Percentiles rank a stretch among this genome's conserved stretches.
phyloP scores from a whole-genome alignment of 2,113 vertebrate species.

The Apus apus region DNA sequence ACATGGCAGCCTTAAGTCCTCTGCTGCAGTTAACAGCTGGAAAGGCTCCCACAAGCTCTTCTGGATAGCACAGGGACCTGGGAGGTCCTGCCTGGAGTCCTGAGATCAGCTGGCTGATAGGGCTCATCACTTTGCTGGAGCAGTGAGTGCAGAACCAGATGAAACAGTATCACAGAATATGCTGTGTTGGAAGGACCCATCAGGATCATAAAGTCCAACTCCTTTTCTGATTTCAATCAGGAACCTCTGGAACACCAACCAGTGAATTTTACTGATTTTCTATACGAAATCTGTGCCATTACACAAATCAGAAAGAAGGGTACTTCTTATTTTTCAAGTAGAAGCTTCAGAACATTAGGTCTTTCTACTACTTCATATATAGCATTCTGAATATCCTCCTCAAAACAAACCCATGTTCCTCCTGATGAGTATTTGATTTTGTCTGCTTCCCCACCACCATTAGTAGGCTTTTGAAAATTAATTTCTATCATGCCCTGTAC shows the following conservation, averaged over 20 bases:
- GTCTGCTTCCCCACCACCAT: conserved; percentile 89
- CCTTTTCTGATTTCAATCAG: background rate
- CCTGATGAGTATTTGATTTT: conserved; percentile 74
- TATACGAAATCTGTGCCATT: background rate
- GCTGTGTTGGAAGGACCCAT: too few relatives aligned
- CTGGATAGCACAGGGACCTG: background rate
- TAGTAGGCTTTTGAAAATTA: conserved; percentile 90
- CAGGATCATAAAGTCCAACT: too few relatives aligned
- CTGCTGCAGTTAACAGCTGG: background rate
- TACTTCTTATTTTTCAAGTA: background rate
- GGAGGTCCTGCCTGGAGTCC: too few relatives aligned
- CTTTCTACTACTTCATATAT: background rate
- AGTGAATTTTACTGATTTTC: background rate
- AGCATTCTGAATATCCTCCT: conserved; percentile 50
- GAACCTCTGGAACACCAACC: background rate
- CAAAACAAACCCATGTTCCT: conserved; percentile 73
- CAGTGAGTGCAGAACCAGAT: background rate
- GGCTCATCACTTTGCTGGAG: background rate
- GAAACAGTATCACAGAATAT: background rate
- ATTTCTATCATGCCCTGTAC: conserved; percentile 86
- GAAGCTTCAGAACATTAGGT: background rate
- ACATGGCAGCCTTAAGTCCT: background rate
- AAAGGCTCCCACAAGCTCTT: background rate
- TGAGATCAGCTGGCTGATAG: background rate
- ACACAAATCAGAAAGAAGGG: background rate